Evolutionary conservation across 2,888 invertebrate species (phyloP).

Genomic region (Alsophila aescularia): DNA sequence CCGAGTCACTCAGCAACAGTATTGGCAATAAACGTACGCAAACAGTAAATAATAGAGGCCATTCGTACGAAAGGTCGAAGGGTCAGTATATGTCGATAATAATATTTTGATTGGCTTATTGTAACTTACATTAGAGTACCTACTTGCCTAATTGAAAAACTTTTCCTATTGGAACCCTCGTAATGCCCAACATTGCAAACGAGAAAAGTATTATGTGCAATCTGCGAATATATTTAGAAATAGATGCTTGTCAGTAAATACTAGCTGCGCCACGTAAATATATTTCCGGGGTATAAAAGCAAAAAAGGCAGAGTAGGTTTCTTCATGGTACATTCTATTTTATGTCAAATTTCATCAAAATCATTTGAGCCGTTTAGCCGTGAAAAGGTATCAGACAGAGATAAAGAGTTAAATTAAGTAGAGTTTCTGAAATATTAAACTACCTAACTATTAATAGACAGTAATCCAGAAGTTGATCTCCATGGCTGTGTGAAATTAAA

Average conservation of each 20-base stretch:
- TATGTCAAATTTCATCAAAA: no score
- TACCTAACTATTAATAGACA: no score
- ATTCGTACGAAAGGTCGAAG: constrained; percentile 21
- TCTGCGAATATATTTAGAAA: constrained; percentile 1
- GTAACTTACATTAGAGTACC: constrained; percentile 39
- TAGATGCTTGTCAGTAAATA: neutral
- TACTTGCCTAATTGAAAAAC: constrained; percentile 42
- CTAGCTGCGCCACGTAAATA: neutral
- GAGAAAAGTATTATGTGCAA: constrained; percentile 20
- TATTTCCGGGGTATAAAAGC: no score
- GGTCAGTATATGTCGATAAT: constrained; percentile 25
- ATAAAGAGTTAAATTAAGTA: no score
- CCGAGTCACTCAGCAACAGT: constrained; percentile 1
- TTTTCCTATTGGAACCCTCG: constrained; percentile 35
- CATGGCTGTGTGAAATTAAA: no score
- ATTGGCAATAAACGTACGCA: constrained; percentile 11
- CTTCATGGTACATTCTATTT: no score
- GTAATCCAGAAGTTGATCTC: no score
- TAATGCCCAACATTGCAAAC: constrained; percentile 17
- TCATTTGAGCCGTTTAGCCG: no score
- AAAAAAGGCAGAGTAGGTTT: no score
- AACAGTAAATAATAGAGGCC: constrained; percentile 14
- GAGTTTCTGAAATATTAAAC: no score
- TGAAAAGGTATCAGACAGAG: no score
- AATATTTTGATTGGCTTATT: constrained; percentile 38